phyloP scores from a whole-genome alignment of 37 sponge, comb jelly and placozoan species.

The Haliclona indistincta region DNA sequence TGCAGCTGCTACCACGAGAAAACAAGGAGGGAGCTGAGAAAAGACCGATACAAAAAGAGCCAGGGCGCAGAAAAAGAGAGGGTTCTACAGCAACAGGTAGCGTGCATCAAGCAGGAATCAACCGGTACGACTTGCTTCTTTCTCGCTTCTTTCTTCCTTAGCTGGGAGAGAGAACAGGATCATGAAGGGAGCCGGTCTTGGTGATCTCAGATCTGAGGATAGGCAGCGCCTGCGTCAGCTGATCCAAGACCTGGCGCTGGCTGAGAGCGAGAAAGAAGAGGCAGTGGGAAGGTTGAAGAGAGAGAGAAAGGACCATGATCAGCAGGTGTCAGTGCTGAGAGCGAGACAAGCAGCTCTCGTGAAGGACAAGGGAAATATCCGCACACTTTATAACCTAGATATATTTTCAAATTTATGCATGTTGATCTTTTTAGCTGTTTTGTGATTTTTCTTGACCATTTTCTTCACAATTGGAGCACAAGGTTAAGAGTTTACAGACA shows the following conservation, averaged over 20 bases:
- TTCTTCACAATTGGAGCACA: too few species aligned
- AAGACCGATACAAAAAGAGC: too few species aligned
- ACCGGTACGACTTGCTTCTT: not conserved
- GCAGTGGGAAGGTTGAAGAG: conserved; percentile 17
- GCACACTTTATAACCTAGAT: too few species aligned
- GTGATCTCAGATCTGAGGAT: conserved; percentile 61
- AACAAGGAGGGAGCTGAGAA: too few species aligned
- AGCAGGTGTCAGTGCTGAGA: conserved; percentile 1
- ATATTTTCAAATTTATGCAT: too few species aligned
- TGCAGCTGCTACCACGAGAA: not conserved
- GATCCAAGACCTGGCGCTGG: conserved; percentile 52
- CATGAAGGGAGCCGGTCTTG: conserved; percentile 17
- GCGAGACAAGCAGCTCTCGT: conserved; percentile 9
- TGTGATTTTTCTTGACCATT: too few species aligned
- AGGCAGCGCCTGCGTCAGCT: conserved; percentile 55
- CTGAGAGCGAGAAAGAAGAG: conserved; percentile 53
- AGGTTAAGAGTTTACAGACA: too few species aligned
- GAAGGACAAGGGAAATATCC: conserved; percentile 33
- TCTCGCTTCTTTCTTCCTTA: too few species aligned
- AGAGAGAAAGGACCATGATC: conserved; percentile 21
- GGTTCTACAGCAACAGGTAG: not conserved
- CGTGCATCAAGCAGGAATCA: not conserved
- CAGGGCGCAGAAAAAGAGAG: too few species aligned
- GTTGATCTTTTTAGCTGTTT: too few species aligned
- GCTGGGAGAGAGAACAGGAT: too few species aligned